These are phyloP conservation scores for Hypocryptadius cinnamomeus DNA, from an alignment of 2,113 vertebrate genomes.

Conservation along the genomic window DNA sequence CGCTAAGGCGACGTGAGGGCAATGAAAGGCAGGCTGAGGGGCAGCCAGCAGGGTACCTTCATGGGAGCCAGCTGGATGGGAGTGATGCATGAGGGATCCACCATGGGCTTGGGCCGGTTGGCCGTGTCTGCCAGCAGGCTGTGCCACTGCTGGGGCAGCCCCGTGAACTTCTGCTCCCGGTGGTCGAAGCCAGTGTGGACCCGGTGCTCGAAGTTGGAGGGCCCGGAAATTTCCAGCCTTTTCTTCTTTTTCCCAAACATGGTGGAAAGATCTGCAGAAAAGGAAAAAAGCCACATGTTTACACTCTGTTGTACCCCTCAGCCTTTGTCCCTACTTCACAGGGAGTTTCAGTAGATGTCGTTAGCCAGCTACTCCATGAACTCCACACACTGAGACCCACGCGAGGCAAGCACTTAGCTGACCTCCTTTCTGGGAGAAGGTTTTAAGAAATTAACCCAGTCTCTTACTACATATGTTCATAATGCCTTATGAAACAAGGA, in stretches of 20 bases:
- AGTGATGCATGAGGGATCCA: constrained; percentile 98
- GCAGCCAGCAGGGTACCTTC: constrained; percentile 79
- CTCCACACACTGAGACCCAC: neutral
- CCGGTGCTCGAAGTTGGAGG: constrained; percentile 98
- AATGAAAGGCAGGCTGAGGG: neutral
- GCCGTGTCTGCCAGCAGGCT: constrained; percentile 94
- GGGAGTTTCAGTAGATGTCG: neutral
- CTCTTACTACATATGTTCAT: too few species aligned
- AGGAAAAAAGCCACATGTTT: neutral
- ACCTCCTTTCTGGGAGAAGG: neutral
- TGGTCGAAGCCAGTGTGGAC: constrained; percentile 97
- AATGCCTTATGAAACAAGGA: neutral
- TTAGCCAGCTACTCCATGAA: neutral
- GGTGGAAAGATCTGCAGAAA: constrained; percentile 80
- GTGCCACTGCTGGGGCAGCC: constrained; percentile 97
- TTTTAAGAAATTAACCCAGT: neutral
- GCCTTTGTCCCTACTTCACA: neutral
- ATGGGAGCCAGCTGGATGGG: constrained; percentile 97
- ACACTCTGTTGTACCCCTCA: neutral
- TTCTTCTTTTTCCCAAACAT: constrained; percentile 99
- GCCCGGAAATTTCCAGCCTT: constrained; percentile 95
- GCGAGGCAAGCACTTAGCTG: neutral
- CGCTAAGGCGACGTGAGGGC: rapidly evolving
- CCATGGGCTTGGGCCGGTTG: constrained; percentile 96
- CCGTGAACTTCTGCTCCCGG: constrained; percentile 94